Base-by-base conservation (phyloP, 2,888 invertebrate species). In the Troides aeacus region DNA sequence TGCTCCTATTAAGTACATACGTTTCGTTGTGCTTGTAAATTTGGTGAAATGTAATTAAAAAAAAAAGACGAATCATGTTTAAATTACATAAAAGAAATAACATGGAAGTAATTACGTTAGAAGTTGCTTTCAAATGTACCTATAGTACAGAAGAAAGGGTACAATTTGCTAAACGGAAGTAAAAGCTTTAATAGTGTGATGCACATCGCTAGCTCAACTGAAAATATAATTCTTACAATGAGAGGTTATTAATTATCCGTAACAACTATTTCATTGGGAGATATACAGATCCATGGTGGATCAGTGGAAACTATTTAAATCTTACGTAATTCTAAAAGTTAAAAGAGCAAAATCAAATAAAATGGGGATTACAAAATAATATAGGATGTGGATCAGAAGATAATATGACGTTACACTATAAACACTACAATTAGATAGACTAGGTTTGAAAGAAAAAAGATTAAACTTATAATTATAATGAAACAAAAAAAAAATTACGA, bases 11-110 rank as follows among this genome's bases (percentile, higher is more conserved):
- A 30, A 18, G 50, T 53, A 63, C 30, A 15, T 53, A 53, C 57
- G 58, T 65, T 69, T 69, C 69, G 69, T 69, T 69, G 69, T 69
- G 64, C 42, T 64, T 30, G 57, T 57, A 56, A 23, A 21, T n/a
- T 65, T 62, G 46, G 15, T 67, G 18, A 42, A 58, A 58, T 23
- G 12, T 18, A 58, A 58, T 23, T n/a, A 6, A 7, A 56, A 21
- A 5, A 5, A 17, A 53, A 53, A 56, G 5, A 21, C 18, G 7
- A 56, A n/a, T 21, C 3, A 56, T n/a, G 18, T n/a, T 56, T 21
- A 46, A 50, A 7, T 1, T 15, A 46, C 12, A 42, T 42, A 46
- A 2, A 46, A 15, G 15, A 46, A 46, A 46, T 46, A 39, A 39
- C 10, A 39, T 10, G 1, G 1, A 39, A 1, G 10, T 39, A 39